phyloP scores from a whole-genome alignment of 1,140 invertebrate genomes.

The Drosophila lacertosa region DNA sequence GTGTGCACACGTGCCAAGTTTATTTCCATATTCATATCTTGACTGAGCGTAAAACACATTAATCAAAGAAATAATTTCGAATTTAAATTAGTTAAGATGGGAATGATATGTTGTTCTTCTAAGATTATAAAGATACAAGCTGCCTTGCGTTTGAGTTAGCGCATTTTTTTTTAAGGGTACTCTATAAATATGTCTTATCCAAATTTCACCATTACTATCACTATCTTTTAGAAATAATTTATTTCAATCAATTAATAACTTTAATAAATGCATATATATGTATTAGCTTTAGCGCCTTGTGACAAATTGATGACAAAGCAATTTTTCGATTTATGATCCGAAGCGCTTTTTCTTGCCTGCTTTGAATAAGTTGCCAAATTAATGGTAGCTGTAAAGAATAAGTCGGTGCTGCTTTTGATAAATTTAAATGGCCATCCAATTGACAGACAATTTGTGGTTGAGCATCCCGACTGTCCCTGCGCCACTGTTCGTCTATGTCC shows the following conservation, averaged over 20 bases:
- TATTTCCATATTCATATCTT: conserved; percentile 1
- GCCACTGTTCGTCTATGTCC: neutral
- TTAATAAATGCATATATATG: too few species aligned
- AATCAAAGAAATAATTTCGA: conserved; percentile 18
- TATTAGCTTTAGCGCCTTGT: neutral
- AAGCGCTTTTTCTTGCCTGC: neutral
- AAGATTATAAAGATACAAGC: neutral
- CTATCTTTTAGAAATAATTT: too few species aligned
- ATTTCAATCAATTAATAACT: too few species aligned
- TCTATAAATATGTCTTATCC: too few species aligned
- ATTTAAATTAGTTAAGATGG: conserved; percentile 9
- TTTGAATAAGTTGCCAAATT: neutral
- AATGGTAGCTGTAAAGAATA: neutral
- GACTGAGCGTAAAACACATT: conserved; percentile 4
- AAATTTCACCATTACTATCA: too few species aligned
- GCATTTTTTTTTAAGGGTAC: too few species aligned
- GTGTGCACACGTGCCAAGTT: conserved; percentile 2
- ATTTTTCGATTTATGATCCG: conserved; percentile 7
- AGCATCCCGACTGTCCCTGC: neutral
- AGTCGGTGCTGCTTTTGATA: conserved; percentile 17
- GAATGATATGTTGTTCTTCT: neutral
- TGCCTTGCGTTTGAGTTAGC: too few species aligned
- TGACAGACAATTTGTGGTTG: conserved; percentile 44
- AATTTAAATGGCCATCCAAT: conserved; percentile 43
- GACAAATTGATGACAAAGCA: neutral